These are phyloP conservation scores for Dasysyrphus tricinctus DNA, from an alignment of 2,888 invertebrate genomes.

Conservation along the genomic window DNA sequence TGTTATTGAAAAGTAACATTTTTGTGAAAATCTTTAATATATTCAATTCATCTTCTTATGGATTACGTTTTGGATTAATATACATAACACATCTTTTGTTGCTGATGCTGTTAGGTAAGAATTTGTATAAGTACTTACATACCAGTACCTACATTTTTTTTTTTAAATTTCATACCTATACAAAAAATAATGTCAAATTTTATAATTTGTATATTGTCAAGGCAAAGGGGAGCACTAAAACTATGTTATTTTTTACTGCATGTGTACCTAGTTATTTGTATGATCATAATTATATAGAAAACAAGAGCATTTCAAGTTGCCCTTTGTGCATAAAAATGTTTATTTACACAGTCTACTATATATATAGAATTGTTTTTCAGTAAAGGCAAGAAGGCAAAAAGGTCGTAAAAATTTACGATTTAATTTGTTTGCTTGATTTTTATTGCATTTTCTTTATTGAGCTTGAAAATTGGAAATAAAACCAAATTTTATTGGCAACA, in stretches of 20 bases:
- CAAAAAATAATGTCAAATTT: not conserved
- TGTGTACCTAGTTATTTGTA: constrained; percentile 16
- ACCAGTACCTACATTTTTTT: not conserved
- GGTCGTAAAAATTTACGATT: constrained; percentile 67
- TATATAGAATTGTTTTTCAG: not conserved
- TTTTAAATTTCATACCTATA: not conserved
- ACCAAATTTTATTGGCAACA: constrained; percentile 40
- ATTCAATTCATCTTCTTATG: constrained; percentile 74
- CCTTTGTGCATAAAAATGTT: not conserved
- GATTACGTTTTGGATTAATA: constrained; percentile 76
- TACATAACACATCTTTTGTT: constrained; percentile 71
- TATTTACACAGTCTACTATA: not conserved
- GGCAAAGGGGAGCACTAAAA: not conserved
- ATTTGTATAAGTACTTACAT: not conserved
- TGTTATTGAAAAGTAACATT: constrained; percentile 75
- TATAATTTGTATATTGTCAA: constrained; percentile 17
- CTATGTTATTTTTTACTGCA: not conserved
- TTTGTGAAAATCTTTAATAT: constrained; percentile 73
- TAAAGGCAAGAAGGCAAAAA: constrained; percentile 14
- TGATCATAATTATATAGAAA: constrained; percentile 22
- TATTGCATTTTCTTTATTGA: constrained; percentile 55
- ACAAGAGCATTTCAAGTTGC: not conserved
- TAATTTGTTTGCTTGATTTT: constrained; percentile 60
- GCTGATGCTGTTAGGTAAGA: constrained; percentile 73
- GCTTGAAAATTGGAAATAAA: constrained; percentile 58